phyloP scores from a whole-genome alignment of 2,797 vertebrate species.

The Neosalanx taihuensis region DNA sequence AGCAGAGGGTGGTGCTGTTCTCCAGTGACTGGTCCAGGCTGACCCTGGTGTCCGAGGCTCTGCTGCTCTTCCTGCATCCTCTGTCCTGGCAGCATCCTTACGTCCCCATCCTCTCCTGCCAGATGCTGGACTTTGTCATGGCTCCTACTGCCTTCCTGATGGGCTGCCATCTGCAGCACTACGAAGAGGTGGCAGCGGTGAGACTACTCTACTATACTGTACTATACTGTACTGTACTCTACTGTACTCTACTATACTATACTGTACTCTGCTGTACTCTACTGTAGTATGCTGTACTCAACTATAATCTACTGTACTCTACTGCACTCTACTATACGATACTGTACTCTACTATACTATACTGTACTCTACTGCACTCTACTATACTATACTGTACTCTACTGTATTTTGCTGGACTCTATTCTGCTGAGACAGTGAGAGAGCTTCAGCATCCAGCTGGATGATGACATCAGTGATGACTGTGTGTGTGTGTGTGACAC shows the following conservation, averaged over 20 bases:
- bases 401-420: too few relatives aligned
- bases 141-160: slow-evolving; percentile 95
- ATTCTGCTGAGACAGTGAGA: too few relatives aligned
- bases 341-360: too few relatives aligned
- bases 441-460: too few relatives aligned
- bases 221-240: too few relatives aligned
- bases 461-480: not conserved
- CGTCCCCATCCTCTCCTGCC: slow-evolving; percentile 85
- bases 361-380: too few relatives aligned
- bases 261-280: too few relatives aligned
- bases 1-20: slow-evolving; percentile 79
- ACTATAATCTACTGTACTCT: too few relatives aligned
- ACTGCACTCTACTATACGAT: too few relatives aligned
- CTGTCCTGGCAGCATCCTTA: slow-evolving; percentile 94
- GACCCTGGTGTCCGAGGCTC: slow-evolving; percentile 75
- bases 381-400: too few relatives aligned
- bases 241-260: too few relatives aligned
- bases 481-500: slow-evolving; percentile 42
- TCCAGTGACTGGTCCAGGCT: slow-evolving; percentile 80
- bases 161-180: slow-evolving; percentile 90
- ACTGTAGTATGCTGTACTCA: too few relatives aligned
- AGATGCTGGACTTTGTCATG: slow-evolving; percentile 98
- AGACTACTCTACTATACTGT: slow-evolving; percentile 5
- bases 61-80: slow-evolving; percentile 80
- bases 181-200: slow-evolving; percentile 84